Percentiles rank a stretch among this genome's conserved stretches.
These are phyloP conservation scores for Periophthalmodon schlosseri DNA, from an alignment of 2,113 vertebrate genomes.

Conservation along the genomic window DNA sequence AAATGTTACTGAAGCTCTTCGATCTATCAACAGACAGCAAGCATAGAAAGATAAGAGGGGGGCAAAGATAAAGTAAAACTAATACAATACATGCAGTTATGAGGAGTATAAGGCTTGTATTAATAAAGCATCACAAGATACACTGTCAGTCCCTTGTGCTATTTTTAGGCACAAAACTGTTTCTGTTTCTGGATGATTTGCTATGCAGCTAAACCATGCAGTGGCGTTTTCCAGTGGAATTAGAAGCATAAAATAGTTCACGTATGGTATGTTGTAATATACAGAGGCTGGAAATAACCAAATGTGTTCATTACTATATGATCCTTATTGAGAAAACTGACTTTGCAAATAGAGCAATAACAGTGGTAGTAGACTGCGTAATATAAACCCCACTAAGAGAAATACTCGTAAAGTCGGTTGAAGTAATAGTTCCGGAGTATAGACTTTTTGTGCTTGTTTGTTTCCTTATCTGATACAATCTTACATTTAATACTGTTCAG, in stretches of 20 bases:
- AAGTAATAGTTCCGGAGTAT: neutral
- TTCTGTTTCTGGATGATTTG: neutral
- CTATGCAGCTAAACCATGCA: neutral
- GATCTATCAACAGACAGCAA: neutral
- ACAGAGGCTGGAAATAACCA: neutral
- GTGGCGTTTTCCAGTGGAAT: neutral
- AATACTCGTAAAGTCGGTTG: no score
- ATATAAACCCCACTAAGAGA: no score
- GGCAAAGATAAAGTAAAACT: neutral
- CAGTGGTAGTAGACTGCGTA: no score
- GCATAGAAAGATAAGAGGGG: neutral
- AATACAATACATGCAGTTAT: neutral
- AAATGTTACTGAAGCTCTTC: neutral
- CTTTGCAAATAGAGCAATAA: no score
- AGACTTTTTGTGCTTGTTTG: neutral
- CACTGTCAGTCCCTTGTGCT: neutral
- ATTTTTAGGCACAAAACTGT: neutral
- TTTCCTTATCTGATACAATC: neutral
- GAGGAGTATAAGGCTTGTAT: neutral
- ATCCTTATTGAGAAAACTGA: no score
- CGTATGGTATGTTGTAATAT: neutral
- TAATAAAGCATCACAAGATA: constrained; percentile 20
- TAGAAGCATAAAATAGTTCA: neutral
- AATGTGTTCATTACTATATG: no score
- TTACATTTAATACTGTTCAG: neutral